Evolutionary conservation across 2,888 invertebrate species (phyloP), one percentile per base, ranked within the genome.

Genomic region (Auanema freiburgensis): DNA sequence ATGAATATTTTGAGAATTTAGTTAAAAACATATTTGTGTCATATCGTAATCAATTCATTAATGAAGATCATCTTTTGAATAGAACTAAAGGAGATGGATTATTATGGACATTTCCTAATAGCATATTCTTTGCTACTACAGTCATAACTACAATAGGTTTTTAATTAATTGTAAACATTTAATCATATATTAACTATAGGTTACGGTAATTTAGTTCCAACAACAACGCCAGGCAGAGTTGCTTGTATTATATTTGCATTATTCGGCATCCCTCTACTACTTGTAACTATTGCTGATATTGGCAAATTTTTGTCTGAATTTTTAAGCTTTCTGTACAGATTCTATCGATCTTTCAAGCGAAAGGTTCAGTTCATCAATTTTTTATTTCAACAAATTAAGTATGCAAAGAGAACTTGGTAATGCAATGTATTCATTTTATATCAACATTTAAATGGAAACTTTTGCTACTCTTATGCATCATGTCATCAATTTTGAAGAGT

Each of bases 71-170:
- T 59, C 66, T 83, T 12, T 57, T 79, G 14, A 83, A 83, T 65
- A 65, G 64, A 42, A 84, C 81, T 10, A 65, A 67, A 16, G 76
- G 72, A 11, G 78, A 79, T 16, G 81, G 78, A 24, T 61, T 79
- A 10, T 42, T 81, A 8, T 83, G 83, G 83, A 83, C 84, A 0
- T 84, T 76, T 63, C 77, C 81, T 11, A 80, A 80, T 56, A 78
- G 80, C 53, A 76, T 83, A 50, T 84, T 83, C 67, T 83, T 83
- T 56, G 81, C 83, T 0, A 81, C 83, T 0, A 84, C 83, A 1
- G 83, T 84, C 11, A 81, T 84, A 33, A 83, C 83, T 1, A 84
- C 83, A 4, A 84, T 83, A 42, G 83, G 83, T 80, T 50, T 21
- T 46, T 3, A 46, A 46, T 18, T 5, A 10, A 18, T 21, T 46